Conservation (phyloP, 2,113 vertebrate genomes). For the Caranx melampygus region DNA sequence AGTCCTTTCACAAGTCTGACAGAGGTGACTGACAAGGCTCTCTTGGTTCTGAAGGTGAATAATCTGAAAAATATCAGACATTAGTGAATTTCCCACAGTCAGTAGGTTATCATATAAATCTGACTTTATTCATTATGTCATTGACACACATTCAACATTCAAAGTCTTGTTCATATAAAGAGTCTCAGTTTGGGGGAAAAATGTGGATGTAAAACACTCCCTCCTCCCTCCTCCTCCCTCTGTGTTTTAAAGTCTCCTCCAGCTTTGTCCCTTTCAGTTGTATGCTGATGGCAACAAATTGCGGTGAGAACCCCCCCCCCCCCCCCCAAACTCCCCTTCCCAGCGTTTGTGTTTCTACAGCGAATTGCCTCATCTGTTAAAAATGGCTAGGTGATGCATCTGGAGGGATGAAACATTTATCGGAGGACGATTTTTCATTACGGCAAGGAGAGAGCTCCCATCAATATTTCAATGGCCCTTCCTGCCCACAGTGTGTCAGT, state of each 20-base stretch:
- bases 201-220: neutral
- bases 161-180: conserved; percentile 14
- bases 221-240: neutral
- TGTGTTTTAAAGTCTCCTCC: conserved; percentile 20
- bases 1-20: no score
- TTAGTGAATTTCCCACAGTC: no score
- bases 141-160: neutral
- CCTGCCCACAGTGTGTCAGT: conserved; percentile 38
- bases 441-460: conserved; percentile 83
- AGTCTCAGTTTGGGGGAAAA: neutral
- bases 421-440: conserved; percentile 84
- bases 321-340: conserved; percentile 12
- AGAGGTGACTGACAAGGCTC: no score
- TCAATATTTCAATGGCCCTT: conserved; percentile 88
- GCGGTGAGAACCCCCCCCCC: conserved; percentile 23
- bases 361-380: conserved; percentile 76
- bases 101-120: no score
- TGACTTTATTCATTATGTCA: neutral
- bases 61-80: no score
- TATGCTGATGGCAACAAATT: conserved; percentile 51
- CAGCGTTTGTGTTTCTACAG: conserved; percentile 70
- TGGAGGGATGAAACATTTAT: conserved; percentile 89
- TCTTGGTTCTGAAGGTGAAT: no score
- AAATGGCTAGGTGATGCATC: conserved; percentile 80
- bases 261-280: conserved; percentile 7